A percentile compares a stretch with the other conserved stretches of the same genome.
Conservation (phyloP, 2,113 vertebrate genomes). For the Vanacampus margaritifer region DNA sequence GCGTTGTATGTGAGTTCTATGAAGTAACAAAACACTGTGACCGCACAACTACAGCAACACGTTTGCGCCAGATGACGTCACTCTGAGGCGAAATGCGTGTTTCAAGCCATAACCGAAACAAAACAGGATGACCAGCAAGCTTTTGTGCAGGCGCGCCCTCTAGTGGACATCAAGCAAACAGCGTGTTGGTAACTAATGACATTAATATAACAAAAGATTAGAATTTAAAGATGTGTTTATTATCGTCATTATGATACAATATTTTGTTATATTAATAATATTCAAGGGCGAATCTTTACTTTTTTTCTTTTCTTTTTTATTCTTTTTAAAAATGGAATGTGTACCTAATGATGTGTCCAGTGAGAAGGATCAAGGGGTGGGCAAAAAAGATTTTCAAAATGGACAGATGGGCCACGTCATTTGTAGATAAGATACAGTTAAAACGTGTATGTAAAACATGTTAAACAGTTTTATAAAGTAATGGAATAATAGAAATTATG, state of each 20-base stretch:
- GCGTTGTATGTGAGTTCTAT: neutral
- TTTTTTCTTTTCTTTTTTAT: neutral
- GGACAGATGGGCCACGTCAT: neutral
- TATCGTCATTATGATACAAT: neutral
- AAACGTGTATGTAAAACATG: neutral
- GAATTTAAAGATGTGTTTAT: neutral
- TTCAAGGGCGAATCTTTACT: neutral
- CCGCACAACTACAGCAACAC: neutral
- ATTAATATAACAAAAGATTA: neutral
- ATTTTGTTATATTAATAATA: neutral
- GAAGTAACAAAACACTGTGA: constrained; percentile 1
- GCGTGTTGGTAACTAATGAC: neutral
- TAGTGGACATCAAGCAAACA: neutral
- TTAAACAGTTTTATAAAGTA: neutral
- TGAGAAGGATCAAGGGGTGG: neutral
- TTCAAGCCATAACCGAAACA: neutral
- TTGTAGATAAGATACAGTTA: neutral
- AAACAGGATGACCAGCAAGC: neutral
- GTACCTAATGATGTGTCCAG: neutral
- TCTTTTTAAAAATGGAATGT: neutral
- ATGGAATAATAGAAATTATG: neutral
- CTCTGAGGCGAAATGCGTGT: neutral
- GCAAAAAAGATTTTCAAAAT: neutral
- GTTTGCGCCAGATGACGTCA: neutral
- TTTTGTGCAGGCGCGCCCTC: neutral